Conservation (phyloP, 2,113 vertebrate species). For the Plotosus lineatus region DNA sequence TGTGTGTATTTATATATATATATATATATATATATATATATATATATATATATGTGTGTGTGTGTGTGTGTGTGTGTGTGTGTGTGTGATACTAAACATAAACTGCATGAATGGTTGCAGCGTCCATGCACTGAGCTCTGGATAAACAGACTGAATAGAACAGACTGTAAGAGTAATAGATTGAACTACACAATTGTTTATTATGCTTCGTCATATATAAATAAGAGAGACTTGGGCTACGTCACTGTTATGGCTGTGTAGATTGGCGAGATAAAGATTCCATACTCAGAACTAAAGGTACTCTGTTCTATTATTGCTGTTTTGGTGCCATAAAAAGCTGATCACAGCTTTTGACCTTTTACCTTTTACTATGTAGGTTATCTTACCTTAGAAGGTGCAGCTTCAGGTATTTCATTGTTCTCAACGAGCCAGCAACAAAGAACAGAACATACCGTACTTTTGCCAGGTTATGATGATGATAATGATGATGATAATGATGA, state of each 20-base stretch:
- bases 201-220: slow-evolving; percentile 16
- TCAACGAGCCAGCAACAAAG: too few relatives aligned
- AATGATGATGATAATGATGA: too few relatives aligned
- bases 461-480: too few relatives aligned
- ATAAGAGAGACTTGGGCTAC: not conserved
- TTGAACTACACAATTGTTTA: not conserved
- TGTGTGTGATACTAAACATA: not conserved
- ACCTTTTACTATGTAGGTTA: not conserved
- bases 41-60: too few relatives aligned
- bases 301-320: not conserved
- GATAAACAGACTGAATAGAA: slow-evolving; percentile 7
- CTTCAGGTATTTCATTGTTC: not conserved
- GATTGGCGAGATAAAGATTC: not conserved
- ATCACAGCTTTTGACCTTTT: not conserved
- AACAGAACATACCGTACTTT: too few relatives aligned
- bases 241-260: not conserved
- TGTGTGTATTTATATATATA: too few relatives aligned
- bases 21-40: too few relatives aligned
- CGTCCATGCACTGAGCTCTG: not conserved
- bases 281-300: not conserved
- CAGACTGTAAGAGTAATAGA: too few relatives aligned
- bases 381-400: not conserved
- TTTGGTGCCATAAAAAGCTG: not conserved
- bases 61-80: too few relatives aligned
- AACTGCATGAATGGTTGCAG: not conserved